A percentile compares a stretch with the other conserved stretches of the same genome.
phyloP scores from a whole-genome alignment of 2,888 invertebrate genomes.

The Perithous albicinctus region DNA sequence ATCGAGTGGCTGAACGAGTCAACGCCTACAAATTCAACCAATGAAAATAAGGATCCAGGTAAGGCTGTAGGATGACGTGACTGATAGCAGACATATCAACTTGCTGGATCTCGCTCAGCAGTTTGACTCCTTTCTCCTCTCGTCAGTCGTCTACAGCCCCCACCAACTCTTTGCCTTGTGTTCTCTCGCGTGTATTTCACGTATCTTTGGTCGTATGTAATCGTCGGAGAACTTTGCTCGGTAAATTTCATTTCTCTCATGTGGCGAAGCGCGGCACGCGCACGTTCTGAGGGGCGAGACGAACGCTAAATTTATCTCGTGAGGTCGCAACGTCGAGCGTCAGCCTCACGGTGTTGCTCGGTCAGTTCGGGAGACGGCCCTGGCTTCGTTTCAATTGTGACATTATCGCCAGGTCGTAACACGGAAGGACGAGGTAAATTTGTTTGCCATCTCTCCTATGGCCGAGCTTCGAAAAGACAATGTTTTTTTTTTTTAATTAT shows the following conservation, averaged over 20 bases:
- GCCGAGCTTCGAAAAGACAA: background rate
- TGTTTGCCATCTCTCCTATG: slow-evolving; percentile 29
- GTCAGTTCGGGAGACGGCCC: slow-evolving; percentile 57
- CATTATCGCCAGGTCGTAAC: slow-evolving; percentile 50
- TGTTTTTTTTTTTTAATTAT: background rate
- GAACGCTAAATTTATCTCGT: slow-evolving; percentile 44
- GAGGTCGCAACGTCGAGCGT: slow-evolving; percentile 32
- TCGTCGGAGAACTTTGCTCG: slow-evolving; percentile 11
- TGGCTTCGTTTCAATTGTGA: slow-evolving; percentile 68
- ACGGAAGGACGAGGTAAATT: slow-evolving; percentile 62
- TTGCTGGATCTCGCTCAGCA: background rate
- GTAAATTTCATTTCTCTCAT: background rate
- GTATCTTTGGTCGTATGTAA: background rate
- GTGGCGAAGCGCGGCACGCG: background rate
- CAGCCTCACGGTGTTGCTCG: slow-evolving; percentile 18
- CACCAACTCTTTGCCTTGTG: background rate
- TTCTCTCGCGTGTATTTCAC: background rate
- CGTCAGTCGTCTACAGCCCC: background rate
- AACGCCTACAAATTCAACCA: slow-evolving; percentile 37
- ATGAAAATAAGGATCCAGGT: slow-evolving; percentile 16
- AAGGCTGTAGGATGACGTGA: background rate
- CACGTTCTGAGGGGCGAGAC: slow-evolving; percentile 13
- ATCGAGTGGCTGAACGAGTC: slow-evolving; percentile 15
- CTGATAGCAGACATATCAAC: background rate
- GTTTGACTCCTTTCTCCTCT: background rate